phyloP scores from a whole-genome alignment of 1,140 invertebrate genomes.

The Semibalanus balanoides region DNA sequence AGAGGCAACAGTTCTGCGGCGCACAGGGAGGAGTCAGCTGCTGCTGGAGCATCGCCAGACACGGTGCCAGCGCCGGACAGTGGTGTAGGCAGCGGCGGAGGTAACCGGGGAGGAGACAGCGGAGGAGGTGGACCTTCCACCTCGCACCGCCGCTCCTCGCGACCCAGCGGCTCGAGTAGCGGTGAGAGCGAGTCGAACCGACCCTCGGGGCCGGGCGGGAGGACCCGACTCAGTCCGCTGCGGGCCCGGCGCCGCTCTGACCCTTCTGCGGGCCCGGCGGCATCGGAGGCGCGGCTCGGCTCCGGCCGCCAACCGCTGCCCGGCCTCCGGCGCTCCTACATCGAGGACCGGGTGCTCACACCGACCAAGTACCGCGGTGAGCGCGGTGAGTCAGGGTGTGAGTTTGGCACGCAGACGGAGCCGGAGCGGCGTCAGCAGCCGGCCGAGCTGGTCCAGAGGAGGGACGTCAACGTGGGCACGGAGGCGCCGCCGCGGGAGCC shows the following conservation, averaged over 20 bases:
- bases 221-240: neutral
- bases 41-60: no score
- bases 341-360: constrained; percentile 9
- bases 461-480: neutral
- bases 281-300: neutral
- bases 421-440: neutral
- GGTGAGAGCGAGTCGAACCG: neutral
- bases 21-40: no score
- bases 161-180: neutral
- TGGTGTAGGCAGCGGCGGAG: no score
- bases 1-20: no score
- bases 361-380: constrained; percentile 9
- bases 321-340: neutral
- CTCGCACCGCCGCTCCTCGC: neutral
- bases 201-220: no score
- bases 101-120: no score
- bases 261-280: no score
- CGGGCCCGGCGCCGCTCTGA: neutral
- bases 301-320: neutral
- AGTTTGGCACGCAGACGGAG: neutral
- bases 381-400: neutral
- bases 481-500: neutral
- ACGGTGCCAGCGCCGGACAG: no score
- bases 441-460: neutral
- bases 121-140: no score